Conservation (phyloP, 2,888 invertebrate species). For the Cerceris ruficornis region DNA sequence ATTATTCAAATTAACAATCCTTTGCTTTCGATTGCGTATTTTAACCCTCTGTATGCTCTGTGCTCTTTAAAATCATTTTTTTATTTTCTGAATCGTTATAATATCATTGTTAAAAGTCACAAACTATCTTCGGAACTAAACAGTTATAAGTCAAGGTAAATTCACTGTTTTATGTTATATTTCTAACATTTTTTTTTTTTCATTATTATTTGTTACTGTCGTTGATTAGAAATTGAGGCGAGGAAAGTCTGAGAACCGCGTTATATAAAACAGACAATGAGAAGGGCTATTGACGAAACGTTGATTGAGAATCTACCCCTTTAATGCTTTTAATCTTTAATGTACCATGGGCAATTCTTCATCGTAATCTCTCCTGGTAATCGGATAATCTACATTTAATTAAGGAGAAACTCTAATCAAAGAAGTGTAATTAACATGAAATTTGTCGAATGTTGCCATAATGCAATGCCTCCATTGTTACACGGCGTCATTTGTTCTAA, state of each 20-base stretch:
- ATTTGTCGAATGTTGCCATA: background rate
- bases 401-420: conserved; percentile 30
- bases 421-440: conserved; percentile 37
- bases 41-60: too few relatives aligned
- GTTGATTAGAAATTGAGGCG: background rate
- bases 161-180: too few relatives aligned
- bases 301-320: conserved; percentile 1
- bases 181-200: too few relatives aligned
- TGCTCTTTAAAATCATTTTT: too few relatives aligned
- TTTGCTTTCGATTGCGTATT: too few relatives aligned
- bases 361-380: conserved; percentile 20
- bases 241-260: background rate
- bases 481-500: background rate
- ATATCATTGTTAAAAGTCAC: too few relatives aligned
- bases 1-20: too few relatives aligned
- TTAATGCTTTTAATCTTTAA: conserved; percentile 22
- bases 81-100: too few relatives aligned
- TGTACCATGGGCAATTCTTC: conserved; percentile 14
- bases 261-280: conserved; percentile 8
- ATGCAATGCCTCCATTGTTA: conserved; percentile 18
- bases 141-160: too few relatives aligned
- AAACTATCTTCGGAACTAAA: too few relatives aligned
- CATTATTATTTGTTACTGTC: conserved; percentile 10
- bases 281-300: background rate
- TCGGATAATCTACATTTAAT: conserved; percentile 46